Conservation (phyloP, 1,140 invertebrate species). For the Pseudomyrmex sp. region DNA sequence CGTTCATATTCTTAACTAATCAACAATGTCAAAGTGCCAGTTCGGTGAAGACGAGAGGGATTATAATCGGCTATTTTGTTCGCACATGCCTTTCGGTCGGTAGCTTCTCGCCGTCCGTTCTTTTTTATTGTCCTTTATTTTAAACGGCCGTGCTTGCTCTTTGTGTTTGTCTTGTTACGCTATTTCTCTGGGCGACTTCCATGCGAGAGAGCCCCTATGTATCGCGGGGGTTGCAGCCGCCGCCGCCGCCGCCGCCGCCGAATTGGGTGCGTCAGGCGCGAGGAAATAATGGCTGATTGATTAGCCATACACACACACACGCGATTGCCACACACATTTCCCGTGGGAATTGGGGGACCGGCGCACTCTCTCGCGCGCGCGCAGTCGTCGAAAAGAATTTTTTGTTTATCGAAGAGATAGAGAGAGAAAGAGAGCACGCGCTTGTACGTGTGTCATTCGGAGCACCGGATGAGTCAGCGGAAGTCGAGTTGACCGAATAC, state of each 20-base stretch:
- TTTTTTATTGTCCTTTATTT: constrained; percentile 9
- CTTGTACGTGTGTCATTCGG: constrained; percentile 28
- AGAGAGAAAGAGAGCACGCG: neutral
- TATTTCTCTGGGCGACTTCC: neutral
- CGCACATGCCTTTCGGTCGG: neutral
- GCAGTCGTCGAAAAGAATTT: constrained; percentile 26
- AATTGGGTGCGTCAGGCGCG: constrained; percentile 14
- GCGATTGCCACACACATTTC: too few species aligned
- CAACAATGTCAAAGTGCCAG: constrained; percentile 34
- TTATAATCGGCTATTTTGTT: neutral
- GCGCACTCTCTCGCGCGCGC: constrained; percentile 38
- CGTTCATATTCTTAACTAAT: constrained; percentile 46
- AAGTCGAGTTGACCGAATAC: constrained; percentile 26
- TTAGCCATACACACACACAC: constrained; percentile 27
- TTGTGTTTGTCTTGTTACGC: neutral
- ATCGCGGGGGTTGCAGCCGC: neutral
- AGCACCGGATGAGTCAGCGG: constrained; percentile 53
- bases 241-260: neutral
- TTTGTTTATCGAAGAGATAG: constrained; percentile 46
- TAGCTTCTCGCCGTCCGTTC: neutral
- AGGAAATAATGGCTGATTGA: constrained; percentile 68
- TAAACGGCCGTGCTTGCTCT: neutral
- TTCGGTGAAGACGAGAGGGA: constrained; percentile 11
- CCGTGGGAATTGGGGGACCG: constrained; percentile 49
- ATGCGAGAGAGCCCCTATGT: neutral